Conservation (phyloP, 2,113 vertebrate species). For the Tragelaphus scriptus region DNA sequence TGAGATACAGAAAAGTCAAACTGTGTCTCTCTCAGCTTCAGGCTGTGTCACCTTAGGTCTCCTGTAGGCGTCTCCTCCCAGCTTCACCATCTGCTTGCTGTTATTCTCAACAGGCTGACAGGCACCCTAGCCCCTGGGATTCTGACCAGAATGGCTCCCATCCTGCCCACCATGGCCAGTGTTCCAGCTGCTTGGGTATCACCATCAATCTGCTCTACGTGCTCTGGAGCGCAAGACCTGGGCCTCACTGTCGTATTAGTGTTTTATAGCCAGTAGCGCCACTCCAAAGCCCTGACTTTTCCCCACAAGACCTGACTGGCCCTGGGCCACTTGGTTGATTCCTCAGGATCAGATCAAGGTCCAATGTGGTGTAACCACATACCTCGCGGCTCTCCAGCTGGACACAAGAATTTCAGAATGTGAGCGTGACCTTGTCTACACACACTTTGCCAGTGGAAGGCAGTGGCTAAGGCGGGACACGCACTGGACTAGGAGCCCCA, state of each 20-base stretch:
- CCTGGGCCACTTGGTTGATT: background rate
- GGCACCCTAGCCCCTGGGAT: background rate
- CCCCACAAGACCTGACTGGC: background rate
- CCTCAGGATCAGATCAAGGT: background rate
- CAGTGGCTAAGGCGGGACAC: background rate
- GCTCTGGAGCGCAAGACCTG: background rate
- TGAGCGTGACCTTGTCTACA: background rate
- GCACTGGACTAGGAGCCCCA: background rate
- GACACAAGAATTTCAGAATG: background rate
- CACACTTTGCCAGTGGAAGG: background rate
- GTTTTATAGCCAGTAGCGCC: background rate
- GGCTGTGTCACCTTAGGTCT: accelerated
- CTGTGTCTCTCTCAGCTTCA: background rate
- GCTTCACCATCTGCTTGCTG: background rate
- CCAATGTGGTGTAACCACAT: background rate
- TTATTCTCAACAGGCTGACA: background rate
- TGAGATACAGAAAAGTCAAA: background rate
- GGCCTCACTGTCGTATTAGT: background rate
- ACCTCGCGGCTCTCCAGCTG: background rate
- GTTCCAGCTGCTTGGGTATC: accelerated
- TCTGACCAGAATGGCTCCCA: background rate
- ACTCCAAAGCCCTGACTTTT: background rate
- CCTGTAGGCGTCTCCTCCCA: background rate
- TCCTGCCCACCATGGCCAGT: background rate
- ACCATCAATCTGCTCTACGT: background rate